phyloP scores from a whole-genome alignment of 92 coral and sea anemone genomes.

The Phenganax marumi region DNA sequence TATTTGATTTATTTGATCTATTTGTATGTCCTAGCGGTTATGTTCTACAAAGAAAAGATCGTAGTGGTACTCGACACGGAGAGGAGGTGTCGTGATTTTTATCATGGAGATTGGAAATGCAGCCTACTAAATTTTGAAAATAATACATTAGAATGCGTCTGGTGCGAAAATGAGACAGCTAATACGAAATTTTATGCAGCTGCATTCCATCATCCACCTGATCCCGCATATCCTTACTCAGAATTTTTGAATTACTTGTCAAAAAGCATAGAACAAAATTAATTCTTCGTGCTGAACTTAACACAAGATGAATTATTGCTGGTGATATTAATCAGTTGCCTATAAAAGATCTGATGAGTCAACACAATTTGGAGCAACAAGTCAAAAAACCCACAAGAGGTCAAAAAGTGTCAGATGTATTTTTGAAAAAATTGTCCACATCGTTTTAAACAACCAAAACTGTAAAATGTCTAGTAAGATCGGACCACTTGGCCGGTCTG shows the following conservation, averaged over 20 bases:
- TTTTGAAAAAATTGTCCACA: conserved; percentile 62
- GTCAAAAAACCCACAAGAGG: conserved; percentile 61
- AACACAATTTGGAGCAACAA: conserved; percentile 56
- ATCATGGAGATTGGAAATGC: conserved; percentile 29
- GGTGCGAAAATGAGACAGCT: conserved; percentile 27
- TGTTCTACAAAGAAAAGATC: too few species aligned
- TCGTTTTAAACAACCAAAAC: conserved; percentile 56
- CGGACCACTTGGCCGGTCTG: too few species aligned
- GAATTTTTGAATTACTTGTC: conserved; percentile 49
- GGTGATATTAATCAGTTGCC: conserved; percentile 59
- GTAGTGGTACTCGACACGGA: too few species aligned
- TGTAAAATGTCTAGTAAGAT: too few species aligned
- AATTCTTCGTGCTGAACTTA: conserved; percentile 41
- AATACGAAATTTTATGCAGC: conserved; percentile 57
- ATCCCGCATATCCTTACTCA: conserved; percentile 44
- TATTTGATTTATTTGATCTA: too few species aligned
- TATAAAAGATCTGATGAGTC: conserved; percentile 59
- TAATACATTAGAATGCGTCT: too few species aligned
- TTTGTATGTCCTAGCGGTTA: too few species aligned
- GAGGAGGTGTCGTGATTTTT: conserved; percentile 34
- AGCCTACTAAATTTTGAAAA: conserved; percentile 7
- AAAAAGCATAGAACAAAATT: conserved; percentile 27
- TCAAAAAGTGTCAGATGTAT: conserved; percentile 58
- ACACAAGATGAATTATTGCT: conserved; percentile 52
- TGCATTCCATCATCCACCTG: conserved; percentile 54